Conservation (phyloP, 2,888 invertebrate genomes). For the Matsumyia berberina region DNA sequence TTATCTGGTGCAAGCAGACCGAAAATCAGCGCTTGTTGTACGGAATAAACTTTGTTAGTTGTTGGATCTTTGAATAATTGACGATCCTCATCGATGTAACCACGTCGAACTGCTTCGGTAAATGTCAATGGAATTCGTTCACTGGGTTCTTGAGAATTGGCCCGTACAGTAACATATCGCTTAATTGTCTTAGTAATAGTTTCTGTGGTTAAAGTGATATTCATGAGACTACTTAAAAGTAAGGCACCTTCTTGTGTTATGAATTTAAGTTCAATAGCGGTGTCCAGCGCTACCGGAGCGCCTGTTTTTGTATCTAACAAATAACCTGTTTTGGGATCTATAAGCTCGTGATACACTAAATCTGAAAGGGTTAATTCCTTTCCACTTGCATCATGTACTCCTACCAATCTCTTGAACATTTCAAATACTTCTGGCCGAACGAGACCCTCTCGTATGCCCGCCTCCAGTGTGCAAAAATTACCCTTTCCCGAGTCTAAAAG, state of each 20-base stretch:
- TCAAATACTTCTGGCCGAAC: conserved; percentile 94
- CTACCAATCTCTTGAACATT: conserved; percentile 93
- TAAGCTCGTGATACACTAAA: conserved; percentile 92
- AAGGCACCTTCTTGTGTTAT: conserved; percentile 95
- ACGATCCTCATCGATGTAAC: conserved; percentile 91
- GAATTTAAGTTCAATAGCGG: conserved; percentile 93
- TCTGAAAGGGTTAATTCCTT: conserved; percentile 93
- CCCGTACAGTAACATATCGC: conserved; percentile 91
- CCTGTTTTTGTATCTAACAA: conserved; percentile 90
- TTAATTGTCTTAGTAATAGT: conserved; percentile 94
- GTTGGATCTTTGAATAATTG: conserved; percentile 91
- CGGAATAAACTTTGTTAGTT: conserved; percentile 89
- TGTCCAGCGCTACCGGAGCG: conserved; percentile 91
- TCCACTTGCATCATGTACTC: conserved; percentile 89
- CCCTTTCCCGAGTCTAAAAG: conserved; percentile 90
- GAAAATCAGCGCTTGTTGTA: conserved; percentile 91
- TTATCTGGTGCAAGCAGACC: conserved; percentile 88
- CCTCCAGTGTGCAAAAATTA: conserved; percentile 90
- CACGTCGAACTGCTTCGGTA: conserved; percentile 90
- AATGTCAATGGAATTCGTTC: conserved; percentile 88
- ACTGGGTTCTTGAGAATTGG: conserved; percentile 85
- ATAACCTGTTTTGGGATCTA: conserved; percentile 95
- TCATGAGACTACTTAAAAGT: conserved; percentile 92
- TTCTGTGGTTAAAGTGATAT: conserved; percentile 94
- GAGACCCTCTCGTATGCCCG: conserved; percentile 91